Base-by-base conservation (phyloP, 2,113 vertebrate genomes). In the Butorides virescens region DNA sequence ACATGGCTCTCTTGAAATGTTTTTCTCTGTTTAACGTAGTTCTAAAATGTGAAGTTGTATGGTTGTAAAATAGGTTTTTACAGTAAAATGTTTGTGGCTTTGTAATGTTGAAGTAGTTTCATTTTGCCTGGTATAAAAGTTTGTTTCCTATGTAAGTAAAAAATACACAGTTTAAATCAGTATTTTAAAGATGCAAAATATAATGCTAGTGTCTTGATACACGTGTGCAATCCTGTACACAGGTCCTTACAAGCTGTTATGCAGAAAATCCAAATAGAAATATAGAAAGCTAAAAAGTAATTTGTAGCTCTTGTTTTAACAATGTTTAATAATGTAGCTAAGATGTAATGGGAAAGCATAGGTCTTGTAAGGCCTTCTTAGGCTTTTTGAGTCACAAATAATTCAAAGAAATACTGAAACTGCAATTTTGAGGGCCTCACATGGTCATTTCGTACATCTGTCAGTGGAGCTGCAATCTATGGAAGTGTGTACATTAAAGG, bases 101-200 rank as follows among this genome's bases (percentile, higher is more conserved):
- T 92, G n/a, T 76, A 77, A 79, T 61, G 32, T 63, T 95, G 39
- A 95, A 56, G 39, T 91, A 83, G 73, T 92, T 96, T 85, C n/a
- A 75, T 2, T 92, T 95, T 44, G 62, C 14, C 32, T 95, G 16
- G 12, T 84, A 7, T 87, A 59, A 77, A 85, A 61, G 26, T 21
- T 47, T 81, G 22, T 52, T 85, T 92, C 72, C 18, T 72, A 18
- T 68, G 81, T 67, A 61, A 92, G 44, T 90, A 36, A 77, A 71
- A 67, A 47, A 80, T 50, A 12, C 2, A 62, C 7, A 34, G 5
- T 19, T 92, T 46, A 62, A 59, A 47, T 78, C 26, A 13, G 5
- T 77, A 59, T 65, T 82, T 72, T 90, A 90, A 86, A 37, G 36
- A 70, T 84, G 4, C 15, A n/a, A 88, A 82, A 44, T 73, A 85